A percentile compares a stretch with the other conserved stretches of the same genome.
phyloP scores from a whole-genome alignment of 2,113 vertebrate species.

The Chloroceryle aenea region DNA sequence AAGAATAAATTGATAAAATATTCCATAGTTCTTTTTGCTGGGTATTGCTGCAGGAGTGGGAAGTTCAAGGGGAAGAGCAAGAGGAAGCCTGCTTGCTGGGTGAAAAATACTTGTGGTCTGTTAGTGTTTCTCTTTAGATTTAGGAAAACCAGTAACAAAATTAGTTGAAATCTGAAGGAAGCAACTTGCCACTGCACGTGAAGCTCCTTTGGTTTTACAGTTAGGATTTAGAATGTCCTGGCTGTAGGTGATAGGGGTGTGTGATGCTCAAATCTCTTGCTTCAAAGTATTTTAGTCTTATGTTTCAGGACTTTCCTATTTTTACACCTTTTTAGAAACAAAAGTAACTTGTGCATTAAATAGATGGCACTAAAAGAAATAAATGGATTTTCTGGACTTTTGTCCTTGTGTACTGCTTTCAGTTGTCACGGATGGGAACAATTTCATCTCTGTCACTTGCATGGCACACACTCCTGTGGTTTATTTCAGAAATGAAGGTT shows the following conservation, averaged over 20 bases:
- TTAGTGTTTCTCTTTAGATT: neutral
- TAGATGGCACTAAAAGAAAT: neutral
- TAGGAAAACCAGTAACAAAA: neutral
- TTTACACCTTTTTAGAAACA: neutral
- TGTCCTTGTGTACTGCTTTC: neutral
- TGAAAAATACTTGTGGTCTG: rapidly evolving
- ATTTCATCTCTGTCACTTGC: neutral
- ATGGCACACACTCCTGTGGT: rapidly evolving
- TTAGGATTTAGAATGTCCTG: neutral
- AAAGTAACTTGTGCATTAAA: neutral
- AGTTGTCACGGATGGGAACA: rapidly evolving
- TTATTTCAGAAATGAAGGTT: neutral
- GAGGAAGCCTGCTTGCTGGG: neutral
- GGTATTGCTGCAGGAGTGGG: neutral
- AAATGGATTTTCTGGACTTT: neutral
- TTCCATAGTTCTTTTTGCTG: neutral
- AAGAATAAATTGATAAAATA: neutral
- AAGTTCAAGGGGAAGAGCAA: neutral
- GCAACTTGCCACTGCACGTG: neutral
- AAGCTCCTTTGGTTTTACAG: neutral
- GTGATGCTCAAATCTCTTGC: neutral
- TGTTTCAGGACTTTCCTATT: neutral
- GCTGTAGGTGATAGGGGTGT: neutral
- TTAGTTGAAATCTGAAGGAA: neutral
- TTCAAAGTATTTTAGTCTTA: neutral